Conservation (phyloP, 2,797 vertebrate genomes). For the Oreochromis grahami region DNA sequence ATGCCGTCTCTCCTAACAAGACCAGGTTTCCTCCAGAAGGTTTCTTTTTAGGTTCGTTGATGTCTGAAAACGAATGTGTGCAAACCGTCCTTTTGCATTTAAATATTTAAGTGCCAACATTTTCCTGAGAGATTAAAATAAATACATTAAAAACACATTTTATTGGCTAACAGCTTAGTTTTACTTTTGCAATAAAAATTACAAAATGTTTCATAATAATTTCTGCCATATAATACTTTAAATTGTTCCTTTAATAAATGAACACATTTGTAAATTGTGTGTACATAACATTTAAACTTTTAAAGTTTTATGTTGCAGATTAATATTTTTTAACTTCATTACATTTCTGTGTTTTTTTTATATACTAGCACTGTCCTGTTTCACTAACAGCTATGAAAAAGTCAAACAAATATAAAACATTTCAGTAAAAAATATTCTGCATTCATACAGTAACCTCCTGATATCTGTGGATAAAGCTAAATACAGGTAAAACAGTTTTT, state of each 20-base stretch:
- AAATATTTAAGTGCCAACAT: not conserved
- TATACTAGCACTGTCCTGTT: not conserved
- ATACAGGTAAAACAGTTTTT: accelerated
- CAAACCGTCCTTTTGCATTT: not conserved
- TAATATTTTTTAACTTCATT: not conserved
- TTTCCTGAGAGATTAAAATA: not conserved
- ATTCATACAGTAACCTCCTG: not conserved
- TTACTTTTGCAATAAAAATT: not conserved
- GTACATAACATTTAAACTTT: not conserved
- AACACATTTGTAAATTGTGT: not conserved
- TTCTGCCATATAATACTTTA: not conserved
- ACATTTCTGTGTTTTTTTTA: not conserved
- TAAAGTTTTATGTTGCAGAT: not conserved
- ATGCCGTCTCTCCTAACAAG: too few relatives aligned
- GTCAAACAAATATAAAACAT: not conserved
- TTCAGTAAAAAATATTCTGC: accelerated
- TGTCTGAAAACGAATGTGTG: not conserved
- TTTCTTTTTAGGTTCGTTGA: not conserved
- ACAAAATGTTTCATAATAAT: not conserved
- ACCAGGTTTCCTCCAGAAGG: too few relatives aligned
- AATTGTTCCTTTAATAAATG: not conserved
- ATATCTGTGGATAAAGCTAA: not conserved
- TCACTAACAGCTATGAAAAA: not conserved
- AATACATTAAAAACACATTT: not conserved
- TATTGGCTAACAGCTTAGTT: too few relatives aligned